Evolutionary conservation across 1,140 invertebrate genomes (phyloP), one percentile per base, ranked within the genome.

Genomic region (Piezodorus guildinii): DNA sequence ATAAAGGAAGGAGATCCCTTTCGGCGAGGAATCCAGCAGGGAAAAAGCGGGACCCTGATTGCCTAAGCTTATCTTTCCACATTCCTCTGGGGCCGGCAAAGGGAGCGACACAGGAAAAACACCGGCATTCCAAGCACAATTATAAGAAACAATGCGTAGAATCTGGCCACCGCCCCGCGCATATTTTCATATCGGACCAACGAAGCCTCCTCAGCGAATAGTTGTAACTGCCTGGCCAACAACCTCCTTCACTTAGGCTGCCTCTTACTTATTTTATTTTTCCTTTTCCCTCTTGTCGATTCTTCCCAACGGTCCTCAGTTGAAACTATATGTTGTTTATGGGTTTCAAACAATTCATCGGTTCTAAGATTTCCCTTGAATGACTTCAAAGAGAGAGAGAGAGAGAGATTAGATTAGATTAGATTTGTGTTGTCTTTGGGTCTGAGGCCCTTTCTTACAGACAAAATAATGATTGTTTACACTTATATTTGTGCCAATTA

Each of bases 141-240:
- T 56, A 56, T 56, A 56, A 56, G 52, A 56, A 56, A 56, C 52
- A 56, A 56, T 56, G 52, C 52, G 17, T 56, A 23, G 52, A 56
- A 56, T 56, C 23, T 56, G 52, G 52, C 19, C 52, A 56, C 19
- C 23, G 23, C 52, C 52, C 23, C 15, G 17, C 52, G 52, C 52
- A 56, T 56, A 56, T 56, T 56, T 56, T 56, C 52, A 56, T 56
- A 25, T 21, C 23, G 52, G 52, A 23, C 23, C 23, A 14, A 56
- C 17, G 52, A 23, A 56, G 52, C 19, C 52, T 23, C 19, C 52
- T 23, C 17, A 23, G 23, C 19, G 17, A 49, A 49, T 49, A 49
- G 46, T 49, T 49, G 46, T 49, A 19, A 49, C 21, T 39, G 34
- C 10, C 46, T 21, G 16, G 21, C 46, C 46, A 49, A 17, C 46